Base-by-base conservation (phyloP, 2,888 invertebrate species). In the Archips crataeganus region DNA sequence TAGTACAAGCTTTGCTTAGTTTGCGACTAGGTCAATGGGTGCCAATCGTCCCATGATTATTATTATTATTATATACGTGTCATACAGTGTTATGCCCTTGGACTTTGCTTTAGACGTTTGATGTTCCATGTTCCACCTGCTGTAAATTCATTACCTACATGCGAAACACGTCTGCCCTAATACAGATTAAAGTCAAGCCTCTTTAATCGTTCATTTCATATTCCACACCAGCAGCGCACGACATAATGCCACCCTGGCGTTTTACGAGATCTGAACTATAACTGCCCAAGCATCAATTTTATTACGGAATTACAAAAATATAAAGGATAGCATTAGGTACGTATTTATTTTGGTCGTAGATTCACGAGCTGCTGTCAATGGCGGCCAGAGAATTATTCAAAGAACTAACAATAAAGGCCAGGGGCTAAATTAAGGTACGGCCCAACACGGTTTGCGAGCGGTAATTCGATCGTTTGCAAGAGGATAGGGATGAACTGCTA, bases 201-300 rank as follows among this genome's bases (percentile, higher is more conserved):
- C 61, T 54, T 71, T 74, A 74, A 74, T 70, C 60, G 74, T 63
- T 59, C 70, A 65, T 88, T 90, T 90, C 85, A 87, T 89, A 91
- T 90, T 88, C 90, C 79, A 82, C 78, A 81, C 82, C 80, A 79
- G 82, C 76, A 75, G 81, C 79, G 86, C 91, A 91, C 91, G 91
- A 91, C 90, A 89, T 85, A 83, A 85, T 88, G 88, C 88, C 89
- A 88, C 88, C 85, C 84, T 85, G 87, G 86, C 91, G 90, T 90
- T 88, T 89, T 86, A 89, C 80, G 78, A 82, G 71, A 85, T 79
- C 79, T 81, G 80, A 82, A 84, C 82, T 79, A 79, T 81, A 82
- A 81, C 64, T 51, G 49, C 23, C 57, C 57, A 2, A 54, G 9
- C 8, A 54, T 2, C 23, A 54, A 34, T 63, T 59, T 64, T 49